phyloP scores from a whole-genome alignment of 2,888 invertebrate genomes.

The Lithodes maja region DNA sequence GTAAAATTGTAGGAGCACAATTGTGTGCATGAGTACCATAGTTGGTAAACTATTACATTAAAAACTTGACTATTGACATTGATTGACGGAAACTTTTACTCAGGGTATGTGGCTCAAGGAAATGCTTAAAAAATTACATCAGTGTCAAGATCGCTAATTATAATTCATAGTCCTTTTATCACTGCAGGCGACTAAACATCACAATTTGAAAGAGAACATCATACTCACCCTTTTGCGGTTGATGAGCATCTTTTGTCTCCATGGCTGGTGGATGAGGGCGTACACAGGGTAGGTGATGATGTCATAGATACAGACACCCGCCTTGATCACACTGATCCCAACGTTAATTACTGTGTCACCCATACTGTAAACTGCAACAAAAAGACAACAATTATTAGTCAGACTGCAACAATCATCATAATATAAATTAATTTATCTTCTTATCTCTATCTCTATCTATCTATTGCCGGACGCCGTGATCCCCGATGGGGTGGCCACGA shows the following conservation, averaged over 20 bases:
- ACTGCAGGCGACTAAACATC: too few species aligned
- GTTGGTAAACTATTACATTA: too few species aligned
- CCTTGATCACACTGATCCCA: slow-evolving; percentile 72
- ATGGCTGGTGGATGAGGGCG: slow-evolving; percentile 89
- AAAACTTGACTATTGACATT: too few species aligned
- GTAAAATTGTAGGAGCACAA: too few species aligned
- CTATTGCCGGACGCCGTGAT: neutral
- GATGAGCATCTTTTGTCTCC: slow-evolving; percentile 77
- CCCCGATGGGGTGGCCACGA: neutral
- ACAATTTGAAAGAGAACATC: too few species aligned
- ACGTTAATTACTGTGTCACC: slow-evolving; percentile 42
- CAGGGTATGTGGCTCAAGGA: too few species aligned
- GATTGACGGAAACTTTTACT: too few species aligned
- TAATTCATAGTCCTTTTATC: too few species aligned
- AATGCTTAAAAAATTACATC: too few species aligned
- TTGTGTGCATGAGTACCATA: too few species aligned
- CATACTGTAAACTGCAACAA: slow-evolving; percentile 37
- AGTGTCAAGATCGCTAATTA: too few species aligned
- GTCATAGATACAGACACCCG: slow-evolving; percentile 84
- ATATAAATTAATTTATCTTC: neutral
- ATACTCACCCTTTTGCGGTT: slow-evolving; percentile 55
- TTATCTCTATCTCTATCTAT: neutral
- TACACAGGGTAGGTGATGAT: slow-evolving; percentile 93
- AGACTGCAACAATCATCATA: neutral
- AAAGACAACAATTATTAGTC: neutral